Conservation (phyloP, 2,888 invertebrate species). For the Chydorus sphaericus region DNA sequence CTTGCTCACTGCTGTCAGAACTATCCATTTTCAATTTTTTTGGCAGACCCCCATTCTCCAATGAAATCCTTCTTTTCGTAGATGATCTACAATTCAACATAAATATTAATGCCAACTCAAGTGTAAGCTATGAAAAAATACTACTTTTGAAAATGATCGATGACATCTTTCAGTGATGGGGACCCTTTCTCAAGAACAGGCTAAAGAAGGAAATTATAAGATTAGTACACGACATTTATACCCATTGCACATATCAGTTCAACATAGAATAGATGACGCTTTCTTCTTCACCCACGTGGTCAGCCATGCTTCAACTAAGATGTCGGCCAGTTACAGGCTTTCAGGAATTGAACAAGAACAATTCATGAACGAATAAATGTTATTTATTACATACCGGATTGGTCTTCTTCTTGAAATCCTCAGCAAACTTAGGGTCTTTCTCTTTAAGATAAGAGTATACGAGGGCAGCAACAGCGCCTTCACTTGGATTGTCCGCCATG, state of each 20-base stretch:
- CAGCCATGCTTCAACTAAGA: background rate
- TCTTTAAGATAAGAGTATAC: constrained; percentile 48
- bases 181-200: constrained; percentile 44
- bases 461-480: constrained; percentile 37
- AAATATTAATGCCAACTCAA: background rate
- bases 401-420: constrained; percentile 50
- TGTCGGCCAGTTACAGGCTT: background rate
- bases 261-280: no score
- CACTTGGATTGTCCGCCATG: constrained; percentile 21
- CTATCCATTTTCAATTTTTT: constrained; percentile 4
- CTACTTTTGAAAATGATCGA: constrained; percentile 36
- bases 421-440: constrained; percentile 48
- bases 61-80: constrained; percentile 21
- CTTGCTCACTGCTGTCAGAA: background rate
- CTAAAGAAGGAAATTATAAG: constrained; percentile 31
- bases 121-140: background rate
- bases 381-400: constrained; percentile 49
- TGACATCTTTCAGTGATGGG: constrained; percentile 45
- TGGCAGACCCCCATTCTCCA: constrained; percentile 14
- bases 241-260: no score
- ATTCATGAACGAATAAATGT: no score
- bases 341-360: background rate
- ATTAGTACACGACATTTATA: no score
- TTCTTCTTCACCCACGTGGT: no score
- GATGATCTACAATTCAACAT: constrained; percentile 18